Conservation (phyloP, 2,113 vertebrate species). For the Equus przewalskii region DNA sequence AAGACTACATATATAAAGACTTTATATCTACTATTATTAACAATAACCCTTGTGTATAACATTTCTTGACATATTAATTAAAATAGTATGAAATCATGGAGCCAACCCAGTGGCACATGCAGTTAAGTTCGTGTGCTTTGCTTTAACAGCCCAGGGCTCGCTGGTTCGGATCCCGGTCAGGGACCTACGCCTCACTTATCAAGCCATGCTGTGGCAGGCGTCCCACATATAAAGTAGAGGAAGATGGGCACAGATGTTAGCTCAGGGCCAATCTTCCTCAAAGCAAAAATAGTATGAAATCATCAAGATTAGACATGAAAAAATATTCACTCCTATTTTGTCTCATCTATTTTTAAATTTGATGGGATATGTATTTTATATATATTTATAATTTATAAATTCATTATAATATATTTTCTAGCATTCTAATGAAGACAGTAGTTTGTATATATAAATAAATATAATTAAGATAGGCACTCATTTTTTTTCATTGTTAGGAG, state of each 20-base stretch:
- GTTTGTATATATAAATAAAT: background rate
- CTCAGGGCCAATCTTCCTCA: no score
- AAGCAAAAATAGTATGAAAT: slow-evolving; percentile 11
- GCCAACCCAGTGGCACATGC: no score
- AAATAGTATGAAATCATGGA: background rate
- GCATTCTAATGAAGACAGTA: background rate
- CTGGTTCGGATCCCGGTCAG: no score
- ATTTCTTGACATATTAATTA: background rate
- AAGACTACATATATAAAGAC: background rate
- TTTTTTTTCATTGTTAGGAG: background rate
- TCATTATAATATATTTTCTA: background rate
- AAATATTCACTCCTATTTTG: background rate
- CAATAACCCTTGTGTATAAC: background rate
- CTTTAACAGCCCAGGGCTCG: no score
- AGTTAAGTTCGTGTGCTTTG: no score
- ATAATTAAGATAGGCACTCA: background rate
- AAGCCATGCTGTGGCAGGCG: no score
- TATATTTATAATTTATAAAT: background rate
- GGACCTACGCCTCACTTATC: no score
- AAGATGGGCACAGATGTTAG: no score
- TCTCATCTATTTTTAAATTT: slow-evolving; percentile 11
- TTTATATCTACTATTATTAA: background rate
- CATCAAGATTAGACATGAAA: background rate
- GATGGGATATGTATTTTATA: background rate
- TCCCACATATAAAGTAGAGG: no score